phyloP scores from a whole-genome alignment of 2,797 vertebrate genomes.

The Malacoctenus gilli region DNA sequence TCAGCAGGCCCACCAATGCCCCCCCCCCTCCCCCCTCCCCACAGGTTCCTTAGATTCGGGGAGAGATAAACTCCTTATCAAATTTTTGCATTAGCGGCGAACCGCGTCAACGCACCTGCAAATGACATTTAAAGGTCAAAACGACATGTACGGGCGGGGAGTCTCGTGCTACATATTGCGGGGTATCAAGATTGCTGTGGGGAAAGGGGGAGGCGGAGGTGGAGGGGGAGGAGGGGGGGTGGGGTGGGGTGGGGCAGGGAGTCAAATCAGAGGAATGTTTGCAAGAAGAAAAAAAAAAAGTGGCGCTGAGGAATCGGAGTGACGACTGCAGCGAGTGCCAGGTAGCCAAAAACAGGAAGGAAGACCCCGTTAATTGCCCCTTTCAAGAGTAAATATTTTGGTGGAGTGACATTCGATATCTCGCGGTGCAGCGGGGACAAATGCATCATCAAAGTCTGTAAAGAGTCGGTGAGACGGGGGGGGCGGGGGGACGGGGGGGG shows the following conservation, averaged over 20 bases:
- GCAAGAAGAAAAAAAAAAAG: constrained; percentile 15
- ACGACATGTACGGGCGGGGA: constrained; percentile 48
- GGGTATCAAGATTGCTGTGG: constrained; percentile 34
- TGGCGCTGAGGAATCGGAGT: not conserved
- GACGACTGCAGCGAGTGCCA: constrained; percentile 38
- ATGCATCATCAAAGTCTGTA: constrained; percentile 20
- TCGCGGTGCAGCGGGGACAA: constrained; percentile 42
- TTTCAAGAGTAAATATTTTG: no score
- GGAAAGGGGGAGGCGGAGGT: no score
- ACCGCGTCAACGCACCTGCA: constrained; percentile 64
- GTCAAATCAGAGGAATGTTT: constrained; percentile 42
- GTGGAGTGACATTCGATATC: no score
- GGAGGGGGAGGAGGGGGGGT: no score
- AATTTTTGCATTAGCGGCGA: constrained; percentile 64
- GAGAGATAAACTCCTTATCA: constrained; percentile 70
- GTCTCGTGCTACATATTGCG: constrained; percentile 47
- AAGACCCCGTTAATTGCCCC: no score
- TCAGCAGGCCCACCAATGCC: constrained; percentile 22
- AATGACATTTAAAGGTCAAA: constrained; percentile 79
- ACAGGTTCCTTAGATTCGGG: constrained; percentile 44
- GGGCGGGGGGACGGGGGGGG: constrained; percentile 30
- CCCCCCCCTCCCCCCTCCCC: constrained; percentile 38
- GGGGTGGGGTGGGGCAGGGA: no score
- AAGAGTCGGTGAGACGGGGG: constrained; percentile 21
- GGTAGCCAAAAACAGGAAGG: no score